These are phyloP conservation scores for Papilio glaucus DNA, from an alignment of 1,140 invertebrate species.

Conservation along the genomic window DNA sequence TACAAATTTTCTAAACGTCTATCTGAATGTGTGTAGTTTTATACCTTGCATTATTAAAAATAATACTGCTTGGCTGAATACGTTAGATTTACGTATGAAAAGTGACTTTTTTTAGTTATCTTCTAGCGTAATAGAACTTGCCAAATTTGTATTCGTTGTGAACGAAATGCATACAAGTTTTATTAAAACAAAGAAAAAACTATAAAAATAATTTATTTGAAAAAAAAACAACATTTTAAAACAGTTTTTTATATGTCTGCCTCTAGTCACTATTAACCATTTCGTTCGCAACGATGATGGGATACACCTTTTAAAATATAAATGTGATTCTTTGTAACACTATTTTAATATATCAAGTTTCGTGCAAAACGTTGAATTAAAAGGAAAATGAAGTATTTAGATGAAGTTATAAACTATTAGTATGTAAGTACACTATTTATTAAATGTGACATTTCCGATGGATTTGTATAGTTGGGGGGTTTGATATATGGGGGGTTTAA, in stretches of 20 bases:
- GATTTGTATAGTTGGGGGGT: constrained; percentile 54
- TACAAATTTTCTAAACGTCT: constrained; percentile 53
- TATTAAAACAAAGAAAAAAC: neutral
- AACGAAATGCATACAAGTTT: constrained; percentile 46
- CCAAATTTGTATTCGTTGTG: constrained; percentile 66
- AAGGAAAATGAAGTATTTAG: constrained; percentile 59
- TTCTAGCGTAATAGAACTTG: constrained; percentile 61
- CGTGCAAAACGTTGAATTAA: constrained; percentile 51
- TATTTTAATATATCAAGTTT: constrained; percentile 75
- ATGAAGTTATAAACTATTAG: constrained; percentile 74
- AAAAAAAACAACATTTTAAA: neutral
- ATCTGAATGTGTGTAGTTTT: constrained; percentile 59
- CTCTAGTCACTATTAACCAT: constrained; percentile 44
- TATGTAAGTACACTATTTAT: constrained; percentile 64
- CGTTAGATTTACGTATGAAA: constrained; percentile 23
- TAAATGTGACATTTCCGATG: constrained; percentile 50
- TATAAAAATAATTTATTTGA: neutral
- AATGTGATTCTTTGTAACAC: constrained; percentile 76
- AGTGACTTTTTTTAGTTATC: constrained; percentile 32
- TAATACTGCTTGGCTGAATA: constrained; percentile 65
- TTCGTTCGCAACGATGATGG: constrained; percentile 64
- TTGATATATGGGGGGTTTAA: constrained; percentile 44
- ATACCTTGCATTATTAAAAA: constrained; percentile 60
- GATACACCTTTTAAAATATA: constrained; percentile 48
- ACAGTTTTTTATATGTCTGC: constrained; percentile 5